Evolutionary conservation across 2,888 invertebrate genomes (phyloP), one percentile per base, ranked within the genome.

Genomic region (Drosophila kokeensis): DNA sequence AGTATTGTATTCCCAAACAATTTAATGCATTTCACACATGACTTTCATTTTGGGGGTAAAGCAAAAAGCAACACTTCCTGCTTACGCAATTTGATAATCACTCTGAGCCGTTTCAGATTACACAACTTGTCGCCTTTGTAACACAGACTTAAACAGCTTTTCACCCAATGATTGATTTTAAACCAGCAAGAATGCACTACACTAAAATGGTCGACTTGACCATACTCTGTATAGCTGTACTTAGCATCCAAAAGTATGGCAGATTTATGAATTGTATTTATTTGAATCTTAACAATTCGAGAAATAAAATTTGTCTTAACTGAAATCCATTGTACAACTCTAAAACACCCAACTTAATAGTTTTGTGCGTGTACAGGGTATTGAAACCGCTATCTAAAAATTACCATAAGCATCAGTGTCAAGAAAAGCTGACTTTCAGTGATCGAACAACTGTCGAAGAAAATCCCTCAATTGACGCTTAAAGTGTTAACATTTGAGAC

Each of bases 41-140:
- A 54, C 69, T 75, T 75, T 74, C 74, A 10, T 54, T 73, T 71
- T 63, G 24, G 29, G 42, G 29, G 2, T 6, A 24, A 13, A 13
- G 18, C 24, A 29, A 18, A 24, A 13, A 13, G 18, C 24, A 29
- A 18, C 40, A 65, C 60, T 79, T 75, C 49, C 63, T 64, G 76
- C 64, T 73, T 80, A 80, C 58, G 68, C 59, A 79, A 79, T 70
- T 42, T 32, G 15, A 50, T 62, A 58, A 63, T 45, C 27, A 61
- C 40, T 63, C 27, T 55, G 65, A 66, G 82, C 71, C 69, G 50
- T 69, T 64, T 80, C 55, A 64, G 83, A 80, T 89, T 85, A 85
- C 88, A 85, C 83, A 89, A 85, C 67, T 87, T 87, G 57, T 75
- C 82, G 69, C 77, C 75, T 82, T 68, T 70, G 40, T 66, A 62